Conservation (phyloP, 2,797 vertebrate species). For the Gambusia yucatana region DNA sequence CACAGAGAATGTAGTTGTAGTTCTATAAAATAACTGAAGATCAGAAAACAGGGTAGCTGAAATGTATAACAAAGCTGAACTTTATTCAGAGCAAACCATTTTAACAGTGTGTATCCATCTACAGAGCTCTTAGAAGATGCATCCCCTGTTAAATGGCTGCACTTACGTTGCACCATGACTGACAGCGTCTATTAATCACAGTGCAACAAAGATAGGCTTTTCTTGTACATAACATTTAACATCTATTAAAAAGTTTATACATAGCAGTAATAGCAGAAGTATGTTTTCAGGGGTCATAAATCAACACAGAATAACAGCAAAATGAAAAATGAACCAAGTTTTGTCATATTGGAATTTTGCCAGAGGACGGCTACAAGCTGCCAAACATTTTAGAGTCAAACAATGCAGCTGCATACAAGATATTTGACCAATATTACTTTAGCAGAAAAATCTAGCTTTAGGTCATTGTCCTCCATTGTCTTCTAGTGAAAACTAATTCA, state of each 20-base stretch:
- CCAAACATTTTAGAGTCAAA: neutral
- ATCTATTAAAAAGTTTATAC: conserved; percentile 51
- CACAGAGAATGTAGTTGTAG: neutral
- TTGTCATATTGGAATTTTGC: neutral
- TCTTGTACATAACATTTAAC: conserved; percentile 62
- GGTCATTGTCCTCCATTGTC: neutral
- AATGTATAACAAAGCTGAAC: neutral
- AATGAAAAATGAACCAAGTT: neutral
- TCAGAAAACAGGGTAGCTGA: neutral
- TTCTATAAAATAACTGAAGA: neutral
- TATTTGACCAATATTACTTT: neutral
- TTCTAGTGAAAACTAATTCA: neutral
- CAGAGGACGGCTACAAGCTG: neutral
- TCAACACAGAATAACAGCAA: conserved; percentile 49
- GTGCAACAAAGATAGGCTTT: conserved; percentile 60
- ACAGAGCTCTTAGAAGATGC: conserved; percentile 27
- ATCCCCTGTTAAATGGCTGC: conserved; percentile 59
- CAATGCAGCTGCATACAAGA: neutral
- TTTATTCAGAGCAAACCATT: neutral
- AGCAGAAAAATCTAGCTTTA: neutral
- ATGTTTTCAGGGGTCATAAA: conserved; percentile 43
- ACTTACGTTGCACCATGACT: conserved; percentile 63
- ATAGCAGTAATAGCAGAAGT: conserved; percentile 52
- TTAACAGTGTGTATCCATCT: conserved; percentile 17
- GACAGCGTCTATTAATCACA: conserved; percentile 73